Percentiles rank a stretch among this genome's conserved stretches.
phyloP scores from a whole-genome alignment of 2,888 invertebrate genomes.

The Pheosia tremula region DNA sequence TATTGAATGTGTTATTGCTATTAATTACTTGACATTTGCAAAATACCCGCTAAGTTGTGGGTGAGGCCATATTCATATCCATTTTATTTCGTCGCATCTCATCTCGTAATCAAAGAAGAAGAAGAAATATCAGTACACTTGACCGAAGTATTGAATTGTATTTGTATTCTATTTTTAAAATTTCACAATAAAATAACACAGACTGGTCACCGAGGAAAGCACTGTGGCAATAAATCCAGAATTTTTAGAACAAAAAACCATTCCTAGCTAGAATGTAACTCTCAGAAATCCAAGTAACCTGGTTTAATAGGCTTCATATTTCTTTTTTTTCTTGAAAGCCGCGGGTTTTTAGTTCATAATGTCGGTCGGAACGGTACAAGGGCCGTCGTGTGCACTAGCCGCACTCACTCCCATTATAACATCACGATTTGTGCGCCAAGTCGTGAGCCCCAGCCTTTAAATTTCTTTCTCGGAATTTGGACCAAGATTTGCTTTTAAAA shows the following conservation, averaged over 20 bases:
- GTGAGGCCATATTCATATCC: no score
- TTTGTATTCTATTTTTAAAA: neutral
- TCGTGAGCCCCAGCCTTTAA: slow-evolving; percentile 20
- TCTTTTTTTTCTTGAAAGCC: slow-evolving; percentile 4
- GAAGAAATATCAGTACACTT: no score
- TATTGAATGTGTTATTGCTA: no score
- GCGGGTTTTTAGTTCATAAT: slow-evolving; percentile 1
- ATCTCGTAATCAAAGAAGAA: no score
- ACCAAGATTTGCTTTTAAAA: slow-evolving; percentile 3
- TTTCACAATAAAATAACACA: neutral
- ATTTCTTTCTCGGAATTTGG: slow-evolving; percentile 10
- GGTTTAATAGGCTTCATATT: neutral
- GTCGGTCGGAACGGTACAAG: slow-evolving; percentile 19
- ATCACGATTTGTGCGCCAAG: slow-evolving; percentile 27
- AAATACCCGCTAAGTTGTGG: no score
- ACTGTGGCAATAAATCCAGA: neutral
- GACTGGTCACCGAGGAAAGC: no score
- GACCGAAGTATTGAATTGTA: no score
- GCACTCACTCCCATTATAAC: slow-evolving; percentile 23
- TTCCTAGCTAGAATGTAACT: neutral
- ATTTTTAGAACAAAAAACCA: neutral
- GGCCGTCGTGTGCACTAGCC: slow-evolving; percentile 19
- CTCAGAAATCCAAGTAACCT: slow-evolving; percentile 1
- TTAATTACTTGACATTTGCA: no score
- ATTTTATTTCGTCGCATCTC: no score